A percentile compares a stretch with the other conserved stretches of the same genome.
phyloP scores from a whole-genome alignment of 2,797 vertebrate genomes.

The Paramormyrops hopkinsi region DNA sequence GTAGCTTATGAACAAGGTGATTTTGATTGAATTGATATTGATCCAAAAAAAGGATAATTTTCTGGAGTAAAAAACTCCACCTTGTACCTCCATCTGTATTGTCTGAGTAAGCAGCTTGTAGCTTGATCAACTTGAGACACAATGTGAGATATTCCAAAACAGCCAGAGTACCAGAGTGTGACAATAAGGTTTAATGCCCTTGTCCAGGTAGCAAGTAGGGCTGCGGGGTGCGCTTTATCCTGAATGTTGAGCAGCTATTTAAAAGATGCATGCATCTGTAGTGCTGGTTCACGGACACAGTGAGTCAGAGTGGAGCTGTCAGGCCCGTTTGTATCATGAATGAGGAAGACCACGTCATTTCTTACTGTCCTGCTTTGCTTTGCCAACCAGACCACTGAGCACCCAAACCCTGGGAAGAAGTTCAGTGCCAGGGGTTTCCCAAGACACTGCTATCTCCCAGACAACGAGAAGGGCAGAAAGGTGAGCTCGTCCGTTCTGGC shows the following conservation, averaged over 20 bases:
- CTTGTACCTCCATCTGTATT: background rate
- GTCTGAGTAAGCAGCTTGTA: background rate
- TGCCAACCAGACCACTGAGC: conserved; percentile 77
- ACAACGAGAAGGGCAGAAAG: conserved; percentile 89
- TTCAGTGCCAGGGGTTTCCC: conserved; percentile 93
- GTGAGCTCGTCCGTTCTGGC: conserved; percentile 49
- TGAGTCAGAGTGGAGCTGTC: background rate
- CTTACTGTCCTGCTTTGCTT: background rate
- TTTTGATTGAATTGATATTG: background rate
- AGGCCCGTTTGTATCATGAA: background rate
- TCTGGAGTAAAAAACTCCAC: background rate
- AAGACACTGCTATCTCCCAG: conserved; percentile 91
- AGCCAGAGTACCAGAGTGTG: background rate
- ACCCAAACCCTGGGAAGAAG: conserved; percentile 88
- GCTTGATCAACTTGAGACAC: background rate
- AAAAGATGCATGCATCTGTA: background rate
- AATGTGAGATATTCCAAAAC: background rate
- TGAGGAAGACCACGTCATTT: background rate
- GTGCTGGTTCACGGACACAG: background rate
- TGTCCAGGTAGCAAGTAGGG: background rate
- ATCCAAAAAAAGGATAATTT: background rate
- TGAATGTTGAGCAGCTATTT: background rate
- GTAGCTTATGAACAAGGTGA: background rate
- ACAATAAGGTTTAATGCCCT: background rate
- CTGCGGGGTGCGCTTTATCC: background rate